phyloP scores from a whole-genome alignment of 2,888 invertebrate genomes.

The Calliscelio sp. region DNA sequence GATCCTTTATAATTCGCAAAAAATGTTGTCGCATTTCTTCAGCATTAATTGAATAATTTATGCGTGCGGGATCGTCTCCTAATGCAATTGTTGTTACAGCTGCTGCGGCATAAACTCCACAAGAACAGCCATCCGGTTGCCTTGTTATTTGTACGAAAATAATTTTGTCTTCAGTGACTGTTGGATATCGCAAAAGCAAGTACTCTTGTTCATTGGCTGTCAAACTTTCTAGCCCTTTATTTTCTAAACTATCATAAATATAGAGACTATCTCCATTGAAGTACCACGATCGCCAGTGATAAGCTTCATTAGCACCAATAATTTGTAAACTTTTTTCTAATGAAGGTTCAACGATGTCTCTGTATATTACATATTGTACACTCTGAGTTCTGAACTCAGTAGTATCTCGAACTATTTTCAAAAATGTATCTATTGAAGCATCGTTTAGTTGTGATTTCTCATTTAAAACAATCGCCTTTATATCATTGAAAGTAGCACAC shows the following conservation, averaged over 20 bases:
- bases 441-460: background rate
- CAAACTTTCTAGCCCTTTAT: background rate
- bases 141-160: too few relatives aligned
- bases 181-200: background rate
- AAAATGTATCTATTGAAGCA: constrained; percentile 17
- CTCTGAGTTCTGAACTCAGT: constrained; percentile 36
- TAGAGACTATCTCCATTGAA: constrained; percentile 58
- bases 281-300: constrained; percentile 70
- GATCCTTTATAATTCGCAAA: too few relatives aligned
- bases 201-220: background rate
- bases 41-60: too few relatives aligned
- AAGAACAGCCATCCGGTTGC: too few relatives aligned
- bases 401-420: constrained; percentile 15
- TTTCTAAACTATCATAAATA: constrained; percentile 67
- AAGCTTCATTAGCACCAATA: constrained; percentile 57
- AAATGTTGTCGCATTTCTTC: too few relatives aligned
- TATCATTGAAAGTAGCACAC: background rate
- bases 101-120: too few relatives aligned
- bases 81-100: too few relatives aligned
- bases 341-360: constrained; percentile 4
- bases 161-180: too few relatives aligned
- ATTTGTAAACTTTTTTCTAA: constrained; percentile 52
- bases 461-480: background rate
- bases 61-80: too few relatives aligned
- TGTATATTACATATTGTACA: constrained; percentile 22